Evolutionary conservation across 2,888 invertebrate species (phyloP), one percentile per base, ranked within the genome.

Genomic region (Coremacera marginata): DNA sequence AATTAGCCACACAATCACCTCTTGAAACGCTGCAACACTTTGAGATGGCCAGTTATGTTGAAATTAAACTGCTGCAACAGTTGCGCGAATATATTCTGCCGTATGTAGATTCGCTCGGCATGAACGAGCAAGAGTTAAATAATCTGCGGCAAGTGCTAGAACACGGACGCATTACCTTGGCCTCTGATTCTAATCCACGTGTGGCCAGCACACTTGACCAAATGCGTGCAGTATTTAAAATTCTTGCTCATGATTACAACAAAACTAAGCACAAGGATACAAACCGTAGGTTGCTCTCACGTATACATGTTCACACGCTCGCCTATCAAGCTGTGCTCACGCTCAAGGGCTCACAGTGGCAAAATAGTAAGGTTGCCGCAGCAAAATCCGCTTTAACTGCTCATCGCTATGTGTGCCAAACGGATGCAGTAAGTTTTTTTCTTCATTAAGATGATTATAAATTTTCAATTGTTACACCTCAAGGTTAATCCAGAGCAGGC

Each of bases 101-200:
- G 0, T 93, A 92, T 84, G 92, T 94, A 0, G 95, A 96, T 86
- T 96, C 96, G 0, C 90, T 96, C 4, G 96, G 96, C 3, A 95
- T 96, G 95, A 96, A 96, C 85, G 96, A 96, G 86, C 96, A 96
- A 89, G 96, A 96, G 89, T 89, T 96, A 74, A 93, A 94, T 0
- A 96, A 95, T 89, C 88, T 96, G 9, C 91, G 93, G 78, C 93
- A 93, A 86, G 92, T 95, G 4, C 88, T 95, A 72, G 91, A 92
- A 78, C 90, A 92, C 84, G 94, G 94, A 3, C 92, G 93, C 83
- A 92, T 95, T 8, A 94, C 93, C 31, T 89, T 95, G 8, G 93
- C 95, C 0, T 92, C 95, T 0, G 94, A 96, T 85, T 94, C 95
- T 8, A 94, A 94, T 85, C 96, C 96, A 0, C 91, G 95, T 82